Conservation (phyloP, 2,888 invertebrate genomes). For the Acleris sparsana region DNA sequence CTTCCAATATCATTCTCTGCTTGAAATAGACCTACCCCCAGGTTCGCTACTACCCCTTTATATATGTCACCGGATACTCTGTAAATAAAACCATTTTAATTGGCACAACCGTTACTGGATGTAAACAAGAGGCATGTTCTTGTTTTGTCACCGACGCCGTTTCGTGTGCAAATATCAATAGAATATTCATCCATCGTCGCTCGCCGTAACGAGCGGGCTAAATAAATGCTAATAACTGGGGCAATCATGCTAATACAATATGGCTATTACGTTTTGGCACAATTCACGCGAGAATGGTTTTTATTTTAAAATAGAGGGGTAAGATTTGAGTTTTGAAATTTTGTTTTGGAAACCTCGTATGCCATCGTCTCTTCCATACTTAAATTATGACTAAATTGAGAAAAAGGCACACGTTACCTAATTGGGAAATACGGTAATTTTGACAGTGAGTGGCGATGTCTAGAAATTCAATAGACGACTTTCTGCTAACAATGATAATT, state of each 20-base stretch:
- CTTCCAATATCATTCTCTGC: too few relatives aligned
- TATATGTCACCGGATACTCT: too few relatives aligned
- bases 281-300: constrained; percentile 43
- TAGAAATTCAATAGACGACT: too few relatives aligned
- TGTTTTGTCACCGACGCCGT: constrained; percentile 24
- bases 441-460: too few relatives aligned
- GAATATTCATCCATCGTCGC: constrained; percentile 63
- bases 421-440: too few relatives aligned
- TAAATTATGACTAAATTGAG: too few relatives aligned
- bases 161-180: constrained; percentile 57
- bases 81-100: constrained; percentile 18
- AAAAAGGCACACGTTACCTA: too few relatives aligned
- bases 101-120: constrained; percentile 15
- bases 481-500: too few relatives aligned
- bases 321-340: background rate
- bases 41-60: too few relatives aligned
- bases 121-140: constrained; percentile 20
- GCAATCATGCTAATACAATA: constrained; percentile 76
- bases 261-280: constrained; percentile 48
- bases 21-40: too few relatives aligned
- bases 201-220: constrained; percentile 64
- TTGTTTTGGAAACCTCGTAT: too few relatives aligned
- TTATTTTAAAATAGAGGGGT: background rate
- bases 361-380: too few relatives aligned
- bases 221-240: constrained; percentile 75